phyloP scores from a whole-genome alignment of 2,888 invertebrate genomes.

The Rhamnusium bicolor region DNA sequence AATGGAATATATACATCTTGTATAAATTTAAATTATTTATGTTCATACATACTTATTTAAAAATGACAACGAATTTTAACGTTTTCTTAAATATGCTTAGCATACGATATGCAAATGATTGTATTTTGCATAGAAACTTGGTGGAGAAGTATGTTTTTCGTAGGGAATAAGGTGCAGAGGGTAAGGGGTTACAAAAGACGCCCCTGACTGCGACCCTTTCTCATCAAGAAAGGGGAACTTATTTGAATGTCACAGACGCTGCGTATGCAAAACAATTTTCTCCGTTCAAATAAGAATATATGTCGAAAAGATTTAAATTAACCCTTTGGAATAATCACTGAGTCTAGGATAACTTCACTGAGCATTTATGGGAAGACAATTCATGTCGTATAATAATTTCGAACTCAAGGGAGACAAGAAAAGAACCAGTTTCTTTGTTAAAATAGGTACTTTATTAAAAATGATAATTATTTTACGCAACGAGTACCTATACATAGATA shows the following conservation, averaged over 20 bases:
- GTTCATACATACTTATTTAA: slow-evolving; percentile 2
- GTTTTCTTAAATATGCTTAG: slow-evolving; percentile 22
- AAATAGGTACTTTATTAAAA: background rate
- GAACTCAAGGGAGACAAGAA: background rate
- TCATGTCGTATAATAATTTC: background rate
- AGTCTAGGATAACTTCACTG: slow-evolving; percentile 8
- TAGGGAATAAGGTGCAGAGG: slow-evolving; percentile 33
- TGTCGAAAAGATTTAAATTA: slow-evolving; percentile 35
- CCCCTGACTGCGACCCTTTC: slow-evolving; percentile 47
- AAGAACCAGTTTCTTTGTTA: background rate
- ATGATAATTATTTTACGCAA: background rate
- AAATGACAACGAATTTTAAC: slow-evolving; percentile 4
- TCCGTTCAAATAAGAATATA: slow-evolving; percentile 26
- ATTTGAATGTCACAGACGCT: slow-evolving; percentile 45
- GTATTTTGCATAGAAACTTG: slow-evolving; percentile 47
- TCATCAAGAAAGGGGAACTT: slow-evolving; percentile 47
- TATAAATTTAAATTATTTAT: slow-evolving; percentile 14
- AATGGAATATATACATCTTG: background rate
- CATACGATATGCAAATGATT: slow-evolving; percentile 44
- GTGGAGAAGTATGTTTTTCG: slow-evolving; percentile 44
- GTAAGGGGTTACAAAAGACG: slow-evolving; percentile 41
- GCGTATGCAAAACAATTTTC: slow-evolving; percentile 48
- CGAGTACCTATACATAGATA: no score
- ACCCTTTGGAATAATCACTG: slow-evolving; percentile 40
- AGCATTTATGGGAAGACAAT: background rate